phyloP scores from a whole-genome alignment of 1,140 invertebrate genomes.

The Pteromalus puparum region DNA sequence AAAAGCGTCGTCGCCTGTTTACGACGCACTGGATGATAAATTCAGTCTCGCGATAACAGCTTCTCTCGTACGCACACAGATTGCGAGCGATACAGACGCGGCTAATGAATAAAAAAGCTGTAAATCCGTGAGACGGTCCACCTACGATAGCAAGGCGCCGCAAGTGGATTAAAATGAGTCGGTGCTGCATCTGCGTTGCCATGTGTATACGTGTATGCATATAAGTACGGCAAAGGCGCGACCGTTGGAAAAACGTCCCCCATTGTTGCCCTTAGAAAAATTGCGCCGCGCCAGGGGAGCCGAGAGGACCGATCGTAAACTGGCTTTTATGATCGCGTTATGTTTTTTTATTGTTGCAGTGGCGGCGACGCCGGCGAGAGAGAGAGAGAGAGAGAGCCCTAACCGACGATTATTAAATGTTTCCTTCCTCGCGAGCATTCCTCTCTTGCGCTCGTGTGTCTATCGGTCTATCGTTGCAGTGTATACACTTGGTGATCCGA shows the following conservation, averaged over 20 bases:
- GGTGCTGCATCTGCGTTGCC: not conserved
- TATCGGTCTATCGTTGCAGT: not conserved
- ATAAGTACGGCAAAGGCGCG: too few relatives aligned
- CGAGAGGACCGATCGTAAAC: slow-evolving; percentile 14
- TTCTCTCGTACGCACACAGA: too few relatives aligned
- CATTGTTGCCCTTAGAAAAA: not conserved
- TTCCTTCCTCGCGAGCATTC: slow-evolving; percentile 34
- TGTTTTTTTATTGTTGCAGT: slow-evolving; percentile 33
- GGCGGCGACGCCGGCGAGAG: not conserved
- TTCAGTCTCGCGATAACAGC: too few relatives aligned
- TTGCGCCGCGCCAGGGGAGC: not conserved
- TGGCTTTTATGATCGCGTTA: slow-evolving; percentile 37
- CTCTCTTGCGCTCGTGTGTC: not conserved
- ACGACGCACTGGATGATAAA: too few relatives aligned
- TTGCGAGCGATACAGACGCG: too few relatives aligned
- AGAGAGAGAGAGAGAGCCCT: not conserved
- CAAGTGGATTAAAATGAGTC: not conserved
- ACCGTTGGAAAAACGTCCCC: not conserved
- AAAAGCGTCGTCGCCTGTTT: too few relatives aligned
- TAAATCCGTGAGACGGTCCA: too few relatives aligned
- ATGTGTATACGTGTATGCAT: too few relatives aligned
- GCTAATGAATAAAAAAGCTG: too few relatives aligned
- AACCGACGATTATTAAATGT: slow-evolving; percentile 37
- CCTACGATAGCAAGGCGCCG: not conserved
- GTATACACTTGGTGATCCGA: not conserved